These are phyloP conservation scores for Rotaria macrura DNA, from an alignment of 2,888 invertebrate species.

Conservation along the genomic window DNA sequence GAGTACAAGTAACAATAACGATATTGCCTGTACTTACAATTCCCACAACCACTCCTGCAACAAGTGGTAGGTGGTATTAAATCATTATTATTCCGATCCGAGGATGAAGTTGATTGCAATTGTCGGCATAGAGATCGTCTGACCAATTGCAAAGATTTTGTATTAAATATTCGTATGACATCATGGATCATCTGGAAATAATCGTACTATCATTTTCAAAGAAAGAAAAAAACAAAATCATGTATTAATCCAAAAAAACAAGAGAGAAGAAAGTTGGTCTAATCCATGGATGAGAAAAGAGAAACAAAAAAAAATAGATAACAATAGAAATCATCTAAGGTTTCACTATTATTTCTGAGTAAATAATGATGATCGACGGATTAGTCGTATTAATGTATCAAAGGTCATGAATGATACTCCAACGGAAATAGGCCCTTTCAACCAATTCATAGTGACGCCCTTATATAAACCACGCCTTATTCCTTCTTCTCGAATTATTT, in stretches of 20 bases:
- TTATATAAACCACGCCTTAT: constrained; percentile 80
- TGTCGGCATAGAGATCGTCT: not conserved
- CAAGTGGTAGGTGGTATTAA: constrained; percentile 6
- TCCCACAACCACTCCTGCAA: constrained; percentile 7
- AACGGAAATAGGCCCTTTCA: constrained; percentile 61
- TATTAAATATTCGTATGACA: not conserved
- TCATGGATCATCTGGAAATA: not conserved
- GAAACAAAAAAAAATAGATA: not conserved
- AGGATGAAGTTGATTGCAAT: not conserved
- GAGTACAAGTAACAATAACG: no score
- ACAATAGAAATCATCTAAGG: not conserved
- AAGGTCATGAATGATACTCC: constrained; percentile 93
- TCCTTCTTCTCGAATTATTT: constrained; percentile 62
- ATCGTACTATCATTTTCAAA: not conserved
- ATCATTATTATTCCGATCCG: not conserved
- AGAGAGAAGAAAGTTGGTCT: not conserved
- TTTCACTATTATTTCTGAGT: not conserved
- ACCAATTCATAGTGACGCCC: constrained; percentile 98
- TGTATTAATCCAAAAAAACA: not conserved
- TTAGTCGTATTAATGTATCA: constrained; percentile 55
- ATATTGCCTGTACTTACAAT: no score
- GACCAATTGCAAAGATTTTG: not conserved
- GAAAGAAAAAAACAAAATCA: not conserved
- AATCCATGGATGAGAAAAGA: not conserved
- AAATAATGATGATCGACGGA: not conserved